phyloP scores from a whole-genome alignment of 2,888 invertebrate genomes.

The Diarsia brunnea region DNA sequence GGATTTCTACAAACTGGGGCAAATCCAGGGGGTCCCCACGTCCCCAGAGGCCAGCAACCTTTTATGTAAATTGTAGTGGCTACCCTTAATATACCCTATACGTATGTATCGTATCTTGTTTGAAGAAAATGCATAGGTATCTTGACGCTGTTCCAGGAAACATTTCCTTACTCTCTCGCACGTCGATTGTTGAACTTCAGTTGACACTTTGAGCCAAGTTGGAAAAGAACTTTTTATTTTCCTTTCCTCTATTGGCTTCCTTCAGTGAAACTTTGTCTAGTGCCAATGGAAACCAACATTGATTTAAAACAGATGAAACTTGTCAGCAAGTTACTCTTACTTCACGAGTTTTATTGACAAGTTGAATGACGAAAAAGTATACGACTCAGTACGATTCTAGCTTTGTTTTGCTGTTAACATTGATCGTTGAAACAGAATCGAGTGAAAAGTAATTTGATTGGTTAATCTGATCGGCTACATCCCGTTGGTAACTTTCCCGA shows the following conservation, averaged over 20 bases:
- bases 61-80: conserved; percentile 61
- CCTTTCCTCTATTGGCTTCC: conserved; percentile 78
- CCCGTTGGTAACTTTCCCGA: not conserved
- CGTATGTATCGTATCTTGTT: conserved; percentile 44
- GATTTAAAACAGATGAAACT: conserved; percentile 75
- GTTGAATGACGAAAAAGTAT: conserved; percentile 48
- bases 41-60: conserved; percentile 47
- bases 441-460: conserved; percentile 5
- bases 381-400: conserved; percentile 1
- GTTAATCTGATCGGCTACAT: not conserved
- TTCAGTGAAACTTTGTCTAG: conserved; percentile 74
- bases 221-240: conserved; percentile 79
- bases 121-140: conserved; percentile 38
- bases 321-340: conserved; percentile 64
- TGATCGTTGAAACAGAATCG: not conserved
- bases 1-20: conserved; percentile 58
- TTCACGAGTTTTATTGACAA: conserved; percentile 59
- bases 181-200: conserved; percentile 78
- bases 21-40: conserved; percentile 49
- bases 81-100: conserved; percentile 30
- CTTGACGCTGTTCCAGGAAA: conserved; percentile 39
- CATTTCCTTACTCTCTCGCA: conserved; percentile 64
- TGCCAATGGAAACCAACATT: conserved; percentile 78
- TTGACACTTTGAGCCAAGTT: conserved; percentile 81
- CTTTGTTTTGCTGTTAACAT: not conserved